Evolutionary conservation across 1,140 invertebrate genomes (phyloP).

Genomic region (Sesamia nonagrioides): DNA sequence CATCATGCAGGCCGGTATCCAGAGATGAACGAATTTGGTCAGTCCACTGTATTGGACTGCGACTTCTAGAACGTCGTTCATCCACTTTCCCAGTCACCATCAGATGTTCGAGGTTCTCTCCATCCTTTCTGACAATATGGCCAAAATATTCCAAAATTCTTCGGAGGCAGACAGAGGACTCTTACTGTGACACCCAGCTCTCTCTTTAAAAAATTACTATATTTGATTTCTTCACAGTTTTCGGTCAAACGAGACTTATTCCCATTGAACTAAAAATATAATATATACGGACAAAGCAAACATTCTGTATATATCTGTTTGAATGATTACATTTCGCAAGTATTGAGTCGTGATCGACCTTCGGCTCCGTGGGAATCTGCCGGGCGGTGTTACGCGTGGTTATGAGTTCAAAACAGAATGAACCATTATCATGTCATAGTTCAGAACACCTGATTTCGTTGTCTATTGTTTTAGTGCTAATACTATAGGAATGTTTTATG

Average conservation of each 20-base stretch:
- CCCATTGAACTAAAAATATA: neutral
- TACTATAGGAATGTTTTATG: neutral
- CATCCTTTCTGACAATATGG: too few species aligned
- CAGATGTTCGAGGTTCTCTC: too few species aligned
- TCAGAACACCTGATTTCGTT: slow-evolving; percentile 1
- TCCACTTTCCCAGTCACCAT: too few species aligned
- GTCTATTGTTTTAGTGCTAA: neutral
- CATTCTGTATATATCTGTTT: slow-evolving; percentile 26
- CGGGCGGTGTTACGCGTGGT: slow-evolving; percentile 14
- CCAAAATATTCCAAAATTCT: too few species aligned
- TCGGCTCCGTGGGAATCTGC: slow-evolving; percentile 34
- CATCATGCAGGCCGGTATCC: too few species aligned
- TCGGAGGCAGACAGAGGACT: too few species aligned
- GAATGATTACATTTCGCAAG: slow-evolving; percentile 30
- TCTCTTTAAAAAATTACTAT: too few species aligned
- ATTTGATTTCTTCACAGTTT: neutral
- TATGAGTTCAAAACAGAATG: slow-evolving; percentile 7
- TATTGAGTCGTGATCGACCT: slow-evolving; percentile 25
- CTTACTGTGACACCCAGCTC: too few species aligned
- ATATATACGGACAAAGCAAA: slow-evolving; percentile 17
- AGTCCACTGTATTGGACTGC: too few species aligned
- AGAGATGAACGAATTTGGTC: too few species aligned
- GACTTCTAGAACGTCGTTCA: too few species aligned
- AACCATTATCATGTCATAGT: slow-evolving; percentile 20
- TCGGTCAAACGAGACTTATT: too few species aligned